Conservation (phyloP, 2,888 invertebrate species). For the Aleiodes testaceus region DNA sequence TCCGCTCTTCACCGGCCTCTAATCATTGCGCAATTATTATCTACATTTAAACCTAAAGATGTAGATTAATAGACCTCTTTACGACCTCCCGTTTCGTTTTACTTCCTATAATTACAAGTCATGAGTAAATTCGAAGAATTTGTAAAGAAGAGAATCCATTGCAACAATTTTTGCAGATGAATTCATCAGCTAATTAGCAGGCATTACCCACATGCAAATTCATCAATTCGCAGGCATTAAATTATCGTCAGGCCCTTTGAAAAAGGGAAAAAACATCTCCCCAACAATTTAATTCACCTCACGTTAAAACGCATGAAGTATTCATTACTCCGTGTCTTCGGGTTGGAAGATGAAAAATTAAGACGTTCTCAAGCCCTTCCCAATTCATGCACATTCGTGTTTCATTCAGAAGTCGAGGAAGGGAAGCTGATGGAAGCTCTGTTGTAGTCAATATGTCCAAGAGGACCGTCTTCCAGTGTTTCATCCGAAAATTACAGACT, state of each 20-base stretch:
- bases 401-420: constrained; percentile 45
- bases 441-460: constrained; percentile 13
- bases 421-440: neutral
- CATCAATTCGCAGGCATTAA: too few species aligned
- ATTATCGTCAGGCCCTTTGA: neutral
- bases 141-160: too few species aligned
- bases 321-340: neutral
- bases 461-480: constrained; percentile 58
- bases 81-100: constrained; percentile 1
- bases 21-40: constrained; percentile 47
- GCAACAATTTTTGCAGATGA: too few species aligned
- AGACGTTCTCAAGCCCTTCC: constrained; percentile 11
- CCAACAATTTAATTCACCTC: constrained; percentile 48
- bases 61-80: constrained; percentile 46
- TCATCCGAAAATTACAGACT: constrained; percentile 69
- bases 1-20: constrained; percentile 42
- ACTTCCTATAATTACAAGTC: constrained; percentile 21
- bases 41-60: constrained; percentile 41
- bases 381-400: neutral
- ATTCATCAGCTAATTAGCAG: too few species aligned
- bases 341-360: neutral
- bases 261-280: neutral
- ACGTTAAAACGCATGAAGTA: constrained; percentile 46
- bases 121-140: neutral
- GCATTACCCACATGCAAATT: too few species aligned